These are phyloP conservation scores for Spinus pinus DNA, from an alignment of 2,797 vertebrate species.

Conservation along the genomic window DNA sequence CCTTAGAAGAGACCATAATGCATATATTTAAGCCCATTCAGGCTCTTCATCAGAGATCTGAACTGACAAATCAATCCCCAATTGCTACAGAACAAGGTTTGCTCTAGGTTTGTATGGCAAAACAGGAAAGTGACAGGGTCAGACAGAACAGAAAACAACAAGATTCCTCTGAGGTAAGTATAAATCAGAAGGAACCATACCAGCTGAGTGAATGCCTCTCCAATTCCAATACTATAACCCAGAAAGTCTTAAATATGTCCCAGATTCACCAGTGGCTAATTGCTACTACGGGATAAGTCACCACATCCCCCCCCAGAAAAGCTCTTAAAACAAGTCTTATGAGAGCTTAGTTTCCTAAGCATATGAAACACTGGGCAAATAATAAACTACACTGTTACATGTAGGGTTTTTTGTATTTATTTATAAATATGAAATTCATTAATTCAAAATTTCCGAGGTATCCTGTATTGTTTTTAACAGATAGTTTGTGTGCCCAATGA, in stretches of 20 bases:
- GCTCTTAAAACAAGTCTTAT: not conserved
- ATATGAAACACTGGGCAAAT: not conserved
- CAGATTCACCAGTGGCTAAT: not conserved
- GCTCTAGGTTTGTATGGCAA: not conserved
- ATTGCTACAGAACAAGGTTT: not conserved
- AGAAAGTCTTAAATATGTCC: not conserved
- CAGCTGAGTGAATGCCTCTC: not conserved
- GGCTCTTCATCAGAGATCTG: not conserved
- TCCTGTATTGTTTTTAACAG: not conserved
- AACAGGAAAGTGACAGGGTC: not conserved
- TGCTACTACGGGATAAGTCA: not conserved
- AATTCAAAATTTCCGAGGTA: not conserved
- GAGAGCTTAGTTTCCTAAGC: not conserved
- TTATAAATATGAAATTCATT: not conserved
- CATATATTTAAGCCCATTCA: not conserved
- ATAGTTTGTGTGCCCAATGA: not conserved
- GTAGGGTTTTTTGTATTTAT: not conserved
- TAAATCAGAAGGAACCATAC: not conserved
- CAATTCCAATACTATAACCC: not conserved
- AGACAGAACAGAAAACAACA: not conserved
- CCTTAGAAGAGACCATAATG: not conserved
- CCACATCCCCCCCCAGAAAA: not conserved
- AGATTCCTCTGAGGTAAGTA: not conserved
- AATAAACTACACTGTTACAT: not conserved
- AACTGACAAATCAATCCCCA: not conserved